Percentiles rank a stretch among this genome's conserved stretches.
Conservation (phyloP, 2,888 invertebrate species). For the Drosophila colorata region DNA sequence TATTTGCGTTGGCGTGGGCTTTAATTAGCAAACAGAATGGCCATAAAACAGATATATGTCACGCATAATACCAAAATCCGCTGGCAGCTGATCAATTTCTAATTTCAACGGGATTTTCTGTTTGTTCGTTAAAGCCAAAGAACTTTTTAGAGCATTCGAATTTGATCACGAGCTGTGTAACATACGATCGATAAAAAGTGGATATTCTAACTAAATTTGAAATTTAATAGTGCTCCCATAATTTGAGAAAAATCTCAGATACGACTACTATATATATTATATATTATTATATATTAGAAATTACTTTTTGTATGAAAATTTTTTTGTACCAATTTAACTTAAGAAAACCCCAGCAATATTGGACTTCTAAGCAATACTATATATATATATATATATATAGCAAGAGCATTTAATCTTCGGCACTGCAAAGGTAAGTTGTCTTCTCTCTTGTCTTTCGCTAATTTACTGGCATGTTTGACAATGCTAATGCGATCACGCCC, state of each 20-base stretch:
- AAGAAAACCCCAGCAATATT: too few relatives aligned
- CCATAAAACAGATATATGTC: slow-evolving; percentile 72
- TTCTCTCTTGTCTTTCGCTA: not conserved
- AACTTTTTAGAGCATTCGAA: not conserved
- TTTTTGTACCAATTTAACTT: too few relatives aligned
- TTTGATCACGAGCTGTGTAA: slow-evolving; percentile 12
- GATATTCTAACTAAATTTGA: too few relatives aligned
- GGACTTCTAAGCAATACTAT: too few relatives aligned
- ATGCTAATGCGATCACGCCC: slow-evolving; percentile 32
- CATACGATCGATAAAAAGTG: not conserved
- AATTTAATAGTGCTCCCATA: too few relatives aligned
- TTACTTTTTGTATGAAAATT: too few relatives aligned
- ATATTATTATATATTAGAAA: too few relatives aligned
- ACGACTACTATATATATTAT: too few relatives aligned
- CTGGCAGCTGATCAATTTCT: slow-evolving; percentile 48
- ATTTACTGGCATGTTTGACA: slow-evolving; percentile 14
- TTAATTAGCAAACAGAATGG: slow-evolving; percentile 64
- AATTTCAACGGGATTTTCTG: slow-evolving; percentile 40
- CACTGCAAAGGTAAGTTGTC: too few relatives aligned
- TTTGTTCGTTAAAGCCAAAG: not conserved
- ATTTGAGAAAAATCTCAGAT: too few relatives aligned
- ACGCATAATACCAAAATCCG: slow-evolving; percentile 44
- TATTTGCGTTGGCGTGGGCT: slow-evolving; percentile 65
- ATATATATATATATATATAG: too few relatives aligned
- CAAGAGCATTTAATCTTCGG: not conserved